Conservation (phyloP, 1,140 invertebrate species). For the Orchestia grillus region DNA sequence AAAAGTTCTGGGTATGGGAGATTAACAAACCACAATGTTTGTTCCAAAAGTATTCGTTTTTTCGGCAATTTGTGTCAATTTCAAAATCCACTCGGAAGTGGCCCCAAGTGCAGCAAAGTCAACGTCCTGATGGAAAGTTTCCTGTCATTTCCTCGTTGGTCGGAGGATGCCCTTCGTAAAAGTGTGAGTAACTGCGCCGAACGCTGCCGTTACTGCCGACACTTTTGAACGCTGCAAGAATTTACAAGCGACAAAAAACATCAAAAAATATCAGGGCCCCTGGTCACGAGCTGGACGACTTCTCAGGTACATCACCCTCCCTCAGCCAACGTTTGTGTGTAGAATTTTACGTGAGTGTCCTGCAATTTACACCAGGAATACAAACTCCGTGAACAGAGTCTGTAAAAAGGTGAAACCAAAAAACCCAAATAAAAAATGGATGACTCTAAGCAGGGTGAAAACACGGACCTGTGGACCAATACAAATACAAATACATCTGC, state of each 20-base stretch:
- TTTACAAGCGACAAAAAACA: neutral
- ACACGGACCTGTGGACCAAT: no score
- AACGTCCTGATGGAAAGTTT: constrained; percentile 7
- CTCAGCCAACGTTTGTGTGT: neutral
- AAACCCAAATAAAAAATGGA: neutral
- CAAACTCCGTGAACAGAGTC: neutral
- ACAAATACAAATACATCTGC: no score
- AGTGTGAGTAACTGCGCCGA: neutral
- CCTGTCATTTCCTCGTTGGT: neutral
- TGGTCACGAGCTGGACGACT: neutral
- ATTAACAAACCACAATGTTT: no score
- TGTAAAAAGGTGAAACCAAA: neutral
- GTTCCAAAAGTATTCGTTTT: neutral
- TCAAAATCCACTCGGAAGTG: neutral
- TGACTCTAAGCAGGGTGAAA: neutral
- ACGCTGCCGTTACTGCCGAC: neutral
- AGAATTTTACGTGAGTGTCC: neutral
- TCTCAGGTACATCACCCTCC: neutral
- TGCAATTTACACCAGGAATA: neutral
- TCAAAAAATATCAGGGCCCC: neutral
- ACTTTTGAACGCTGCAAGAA: neutral
- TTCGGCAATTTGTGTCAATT: neutral
- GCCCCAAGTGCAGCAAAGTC: neutral
- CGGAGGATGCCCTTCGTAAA: neutral
- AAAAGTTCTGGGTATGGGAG: no score